Base-by-base conservation (phyloP, 2,888 invertebrate species). In the Blastobasis lacticolella region DNA sequence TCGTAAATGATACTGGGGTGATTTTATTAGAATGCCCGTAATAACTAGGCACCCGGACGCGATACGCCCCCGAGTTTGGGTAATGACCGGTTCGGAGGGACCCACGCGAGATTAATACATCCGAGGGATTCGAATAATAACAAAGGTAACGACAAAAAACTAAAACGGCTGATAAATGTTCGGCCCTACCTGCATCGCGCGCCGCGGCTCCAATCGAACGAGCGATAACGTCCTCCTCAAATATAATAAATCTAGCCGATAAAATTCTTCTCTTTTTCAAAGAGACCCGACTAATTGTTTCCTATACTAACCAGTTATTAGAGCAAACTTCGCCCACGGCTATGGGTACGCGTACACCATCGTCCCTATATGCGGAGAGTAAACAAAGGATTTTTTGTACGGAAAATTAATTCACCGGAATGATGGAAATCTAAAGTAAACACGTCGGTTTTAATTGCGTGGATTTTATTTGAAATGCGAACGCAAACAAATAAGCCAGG, bases 61-160 rank as follows among this genome's bases (percentile, higher is more conserved):
- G 78, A 72, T 77, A 86, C 88, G 88, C 88, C 87, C 87, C 80
- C 67, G 78, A 83, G 80, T 87, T 88, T 85, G 73, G 71, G 72
- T 88, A 88, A 88, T 88, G 78, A 86, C 79, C 71, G 84, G 86
- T 79, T 86, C 67, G 69, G 80, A 69, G 66, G 69, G 78, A 76
- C 78, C 76, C 80, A 79, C 80, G 64, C 75, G 78, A 85, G 85
- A 88, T 88, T 88, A 88, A 88, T 85, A 84, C 79, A 84, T 88
- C 78, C 75, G 70, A 80, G 75, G 82, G 81, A 78, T 81, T 73
- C 75, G 61, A 81, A 81, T 79, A 78, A 83, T 78, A 85, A 85
- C 80, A 81, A 83, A 80, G 73, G 76, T 62, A 64, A 66, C 71
- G 73, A 84, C 81, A 87, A 87, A 87, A 87, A 88, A 85, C 73